Evolutionary conservation across 1,140 invertebrate genomes (phyloP), one percentile per base, ranked within the genome.

Genomic region (Drosophila pseudoananassae): DNA sequence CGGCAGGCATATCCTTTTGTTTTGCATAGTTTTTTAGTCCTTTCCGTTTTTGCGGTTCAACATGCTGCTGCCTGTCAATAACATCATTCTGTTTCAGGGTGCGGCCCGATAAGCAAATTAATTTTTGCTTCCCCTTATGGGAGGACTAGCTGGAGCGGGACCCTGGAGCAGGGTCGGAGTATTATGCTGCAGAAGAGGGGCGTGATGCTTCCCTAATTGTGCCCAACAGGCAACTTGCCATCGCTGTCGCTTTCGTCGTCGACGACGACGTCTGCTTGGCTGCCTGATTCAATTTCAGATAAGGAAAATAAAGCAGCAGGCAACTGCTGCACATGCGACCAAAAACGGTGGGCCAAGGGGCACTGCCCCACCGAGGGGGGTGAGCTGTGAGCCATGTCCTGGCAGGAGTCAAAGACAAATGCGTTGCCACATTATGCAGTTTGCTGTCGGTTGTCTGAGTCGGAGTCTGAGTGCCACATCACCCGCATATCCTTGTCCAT

Each of bases 51-150:
- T 69, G 70, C 43, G 69, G 70, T 61, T 73, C 70, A 47, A 68
- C 71, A 66, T 65, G 45, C 72, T 57, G 60, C 57, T 78, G 83
- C 64, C 82, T 85, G 83, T 84, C 81, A 84, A 84, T 84, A 84
- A 84, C 81, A 84, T 84, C 77, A 84, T 78, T 87, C 68, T 68
- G 65, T 64, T 76, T 80, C 80, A 64, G 71, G 74, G 75, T 68
- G 77, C 83, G 78, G 70, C 80, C 83, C 83, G 83, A 88, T 88
- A 88, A 88, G 83, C 83, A 88, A 88, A 88, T 88, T 88, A 88
- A 88, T 89, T 83, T 88, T 83, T 79, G 72, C 66, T 53, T 80
- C 59, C 47, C 53, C 51, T 9, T n/a, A 25, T 20, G 38, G 29
- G 50, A 17, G 45, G 50, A 9, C 15, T 46, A 31, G 27, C 1